Evolutionary conservation across 2,797 vertebrate species (phyloP).

Genomic region (Coccyzus lansbergi): DNA sequence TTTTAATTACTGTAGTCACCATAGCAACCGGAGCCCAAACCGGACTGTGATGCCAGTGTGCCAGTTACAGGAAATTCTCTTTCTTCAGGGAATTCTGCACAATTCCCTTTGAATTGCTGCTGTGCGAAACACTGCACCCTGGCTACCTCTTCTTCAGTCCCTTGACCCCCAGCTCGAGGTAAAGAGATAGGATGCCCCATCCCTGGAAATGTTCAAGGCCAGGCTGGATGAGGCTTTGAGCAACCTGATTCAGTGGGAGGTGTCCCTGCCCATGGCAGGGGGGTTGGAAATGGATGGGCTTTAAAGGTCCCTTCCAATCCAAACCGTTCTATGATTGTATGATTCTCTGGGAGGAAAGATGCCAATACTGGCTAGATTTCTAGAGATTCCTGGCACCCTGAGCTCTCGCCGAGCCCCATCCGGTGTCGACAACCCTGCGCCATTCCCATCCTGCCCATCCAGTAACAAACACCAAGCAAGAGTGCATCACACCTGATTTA

Average conservation of each 20-base stretch:
- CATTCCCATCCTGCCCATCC: not conserved
- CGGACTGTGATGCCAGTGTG: not conserved
- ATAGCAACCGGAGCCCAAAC: not conserved
- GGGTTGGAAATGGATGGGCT: too few species aligned
- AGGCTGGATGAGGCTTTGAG: too few species aligned
- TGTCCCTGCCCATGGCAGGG: too few species aligned
- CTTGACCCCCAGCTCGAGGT: not conserved
- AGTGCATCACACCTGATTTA: slow-evolving; percentile 34
- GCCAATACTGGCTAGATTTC: not conserved
- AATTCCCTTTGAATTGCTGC: not conserved
- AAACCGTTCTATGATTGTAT: too few species aligned
- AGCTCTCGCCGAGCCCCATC: not conserved
- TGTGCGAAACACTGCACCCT: fast-evolving
- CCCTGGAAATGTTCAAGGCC: too few species aligned
- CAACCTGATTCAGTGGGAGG: too few species aligned
- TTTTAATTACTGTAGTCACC: not conserved
- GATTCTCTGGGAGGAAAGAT: not conserved
- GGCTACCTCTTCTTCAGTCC: not conserved
- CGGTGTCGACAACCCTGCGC: not conserved
- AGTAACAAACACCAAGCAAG: not conserved
- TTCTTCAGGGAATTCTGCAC: not conserved
- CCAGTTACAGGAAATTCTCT: not conserved
- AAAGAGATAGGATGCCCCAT: too few species aligned
- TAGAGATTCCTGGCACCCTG: not conserved
- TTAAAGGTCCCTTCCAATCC: too few species aligned